Conservation (phyloP, 2,797 vertebrate genomes). For the Takifugu rubripes region DNA sequence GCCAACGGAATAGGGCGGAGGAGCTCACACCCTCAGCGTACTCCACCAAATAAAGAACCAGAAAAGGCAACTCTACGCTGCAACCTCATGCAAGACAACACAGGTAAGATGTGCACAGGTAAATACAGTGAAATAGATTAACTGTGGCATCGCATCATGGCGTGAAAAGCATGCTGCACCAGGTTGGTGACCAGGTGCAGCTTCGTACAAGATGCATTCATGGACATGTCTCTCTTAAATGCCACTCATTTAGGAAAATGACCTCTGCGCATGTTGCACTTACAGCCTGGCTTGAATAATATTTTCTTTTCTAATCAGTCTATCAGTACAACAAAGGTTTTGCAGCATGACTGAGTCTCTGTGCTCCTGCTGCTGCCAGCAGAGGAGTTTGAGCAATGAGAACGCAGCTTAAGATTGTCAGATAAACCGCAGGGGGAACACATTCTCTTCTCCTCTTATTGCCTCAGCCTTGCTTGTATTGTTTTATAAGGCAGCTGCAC, state of each 20-base stretch:
- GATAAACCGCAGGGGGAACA: conserved; percentile 52
- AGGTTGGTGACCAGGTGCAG: no score
- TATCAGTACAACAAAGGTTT: conserved; percentile 22
- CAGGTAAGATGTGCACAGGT: no score
- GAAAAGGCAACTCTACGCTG: no score
- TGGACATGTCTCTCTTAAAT: no score
- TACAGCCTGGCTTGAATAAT: neutral
- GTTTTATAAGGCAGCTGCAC: conserved; percentile 37
- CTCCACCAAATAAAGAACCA: no score
- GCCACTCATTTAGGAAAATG: neutral
- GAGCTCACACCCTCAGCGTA: no score
- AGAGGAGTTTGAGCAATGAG: conserved; percentile 57
- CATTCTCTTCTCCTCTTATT: conserved; percentile 53
- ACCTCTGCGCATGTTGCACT: neutral
- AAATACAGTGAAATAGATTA: no score
- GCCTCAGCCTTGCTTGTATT: conserved; percentile 48
- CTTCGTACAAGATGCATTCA: no score
- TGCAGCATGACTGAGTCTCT: conserved; percentile 45
- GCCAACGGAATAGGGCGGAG: no score
- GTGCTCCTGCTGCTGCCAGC: conserved; percentile 40
- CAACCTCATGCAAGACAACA: no score
- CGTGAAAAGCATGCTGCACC: no score
- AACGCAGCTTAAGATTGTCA: conserved; percentile 57
- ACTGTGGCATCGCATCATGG: no score
- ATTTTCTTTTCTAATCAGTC: neutral